Conservation (phyloP, 2,797 vertebrate genomes). For the Sitta carolinensis region DNA sequence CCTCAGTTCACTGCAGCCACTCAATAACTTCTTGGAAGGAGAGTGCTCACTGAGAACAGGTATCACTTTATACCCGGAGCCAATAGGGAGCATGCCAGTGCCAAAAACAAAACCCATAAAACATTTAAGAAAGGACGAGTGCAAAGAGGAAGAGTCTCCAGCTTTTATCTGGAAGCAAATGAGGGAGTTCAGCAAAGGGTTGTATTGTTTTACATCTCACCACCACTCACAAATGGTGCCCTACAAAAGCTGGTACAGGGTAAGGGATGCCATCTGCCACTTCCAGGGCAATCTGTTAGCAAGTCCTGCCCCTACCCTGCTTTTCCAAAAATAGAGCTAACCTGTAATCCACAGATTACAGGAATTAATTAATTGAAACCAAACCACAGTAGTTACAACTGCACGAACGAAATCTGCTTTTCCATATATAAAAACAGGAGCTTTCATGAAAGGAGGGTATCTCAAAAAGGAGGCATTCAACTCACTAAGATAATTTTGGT, state of each 20-base stretch:
- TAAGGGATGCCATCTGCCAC: constrained; percentile 22
- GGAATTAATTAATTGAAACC: neutral
- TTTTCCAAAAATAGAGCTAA: constrained; percentile 18
- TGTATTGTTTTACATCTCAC: neutral
- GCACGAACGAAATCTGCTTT: neutral
- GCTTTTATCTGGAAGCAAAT: neutral
- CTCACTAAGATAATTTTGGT: neutral
- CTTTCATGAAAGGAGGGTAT: neutral
- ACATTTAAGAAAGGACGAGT: neutral
- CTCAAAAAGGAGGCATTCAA: neutral
- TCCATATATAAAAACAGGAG: accelerated
- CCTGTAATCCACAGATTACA: constrained; percentile 31
- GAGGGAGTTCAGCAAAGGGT: neutral
- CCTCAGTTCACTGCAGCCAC: neutral
- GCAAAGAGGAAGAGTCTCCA: neutral
- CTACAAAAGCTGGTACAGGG: neutral
- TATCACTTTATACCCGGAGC: neutral
- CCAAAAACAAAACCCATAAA: accelerated
- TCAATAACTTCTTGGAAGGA: accelerated
- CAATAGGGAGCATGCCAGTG: accelerated
- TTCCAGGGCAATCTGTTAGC: neutral
- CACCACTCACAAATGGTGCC: neutral
- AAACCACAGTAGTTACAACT: neutral
- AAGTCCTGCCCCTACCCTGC: neutral
- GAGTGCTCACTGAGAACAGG: accelerated